Evolutionary conservation across 2,113 vertebrate genomes (phyloP).

Genomic region (Anthoscopus minutus): DNA sequence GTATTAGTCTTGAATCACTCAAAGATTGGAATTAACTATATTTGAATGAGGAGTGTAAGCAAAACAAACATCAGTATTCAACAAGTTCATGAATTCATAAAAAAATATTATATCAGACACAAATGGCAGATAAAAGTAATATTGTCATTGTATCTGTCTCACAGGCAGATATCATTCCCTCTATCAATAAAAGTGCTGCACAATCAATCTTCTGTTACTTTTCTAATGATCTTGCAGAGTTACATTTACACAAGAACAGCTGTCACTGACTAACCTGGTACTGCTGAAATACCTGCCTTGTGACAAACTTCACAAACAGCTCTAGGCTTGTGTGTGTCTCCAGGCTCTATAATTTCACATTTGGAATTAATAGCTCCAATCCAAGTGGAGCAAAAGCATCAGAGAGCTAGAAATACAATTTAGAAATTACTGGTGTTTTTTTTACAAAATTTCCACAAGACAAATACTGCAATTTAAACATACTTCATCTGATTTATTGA

Average conservation of each 20-base stretch:
- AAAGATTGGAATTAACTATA: not conserved
- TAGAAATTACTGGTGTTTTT: slow-evolving; percentile 27
- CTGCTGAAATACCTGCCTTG: not conserved
- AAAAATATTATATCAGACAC: not conserved
- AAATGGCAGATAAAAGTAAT: not conserved
- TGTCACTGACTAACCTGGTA: rapidly evolving
- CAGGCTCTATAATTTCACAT: slow-evolving; percentile 7
- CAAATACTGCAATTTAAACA: not conserved
- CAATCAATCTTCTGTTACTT: not conserved
- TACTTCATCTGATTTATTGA: not conserved
- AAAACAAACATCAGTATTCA: not conserved
- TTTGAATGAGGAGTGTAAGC: not conserved
- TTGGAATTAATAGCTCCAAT: not conserved
- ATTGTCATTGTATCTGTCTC: not conserved
- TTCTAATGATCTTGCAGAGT: not conserved
- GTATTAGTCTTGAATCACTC: not conserved
- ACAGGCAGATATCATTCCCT: not conserved
- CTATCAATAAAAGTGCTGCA: not conserved
- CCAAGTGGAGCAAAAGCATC: not conserved
- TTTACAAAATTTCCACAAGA: not conserved
- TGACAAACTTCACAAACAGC: not conserved
- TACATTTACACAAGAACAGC: not conserved
- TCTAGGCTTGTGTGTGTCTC: not conserved
- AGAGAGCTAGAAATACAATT: not conserved
- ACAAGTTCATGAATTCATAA: not conserved